Base-by-base conservation (phyloP, 92 coral and sea anemone genomes). In the Phenganax subtilis region DNA sequence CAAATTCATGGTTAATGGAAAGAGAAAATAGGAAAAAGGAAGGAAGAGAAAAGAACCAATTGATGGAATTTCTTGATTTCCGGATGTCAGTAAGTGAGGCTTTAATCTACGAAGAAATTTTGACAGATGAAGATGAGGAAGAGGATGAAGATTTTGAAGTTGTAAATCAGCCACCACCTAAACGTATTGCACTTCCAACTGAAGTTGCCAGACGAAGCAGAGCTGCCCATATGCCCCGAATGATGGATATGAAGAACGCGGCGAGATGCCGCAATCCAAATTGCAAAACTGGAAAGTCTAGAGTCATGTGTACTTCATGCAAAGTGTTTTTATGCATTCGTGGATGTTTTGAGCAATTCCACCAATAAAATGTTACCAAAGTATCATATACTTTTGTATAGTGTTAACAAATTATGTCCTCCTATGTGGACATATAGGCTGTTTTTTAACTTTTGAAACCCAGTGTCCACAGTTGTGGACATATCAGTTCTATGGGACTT, bases 341-440 rank as follows among this genome's bases (percentile, higher is more conserved):
- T 61, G 67, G 67, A 61, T 61, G 67, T 61, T 61, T 61, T 61
- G 67, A 61, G 15, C 27, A 61, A 15, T 61, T 61, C 25, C 67
- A 61, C 25, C 67, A 5, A 37, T 37, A 37, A 37, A 37, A 37
- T 37, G 47, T 37, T 37, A 37, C 47, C 47, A 37, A 1, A 37
- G 47, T 37, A 37, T 2, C 47, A 37, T 37, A 37, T 37, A 2
- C 47, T 37, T 37, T 37, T 37, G 47, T 37, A 37, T 37, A 1
- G 47, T 37, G 5, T 37, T 37, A 0, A 37, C 47, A 37, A 37
- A 37, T 37, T 37, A 37, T 37, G 47, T 37, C 47, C 47, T 37
- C 47, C 47, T 37, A 37, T 37, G 47, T 37, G 47, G 47, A 37
- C 74, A 29, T 8, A 25, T 25, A 69, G 51, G 74, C 47, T 37